Evolutionary conservation across 2,797 vertebrate species (phyloP).

Genomic region (Periophthalmus magnuspinnatus): DNA sequence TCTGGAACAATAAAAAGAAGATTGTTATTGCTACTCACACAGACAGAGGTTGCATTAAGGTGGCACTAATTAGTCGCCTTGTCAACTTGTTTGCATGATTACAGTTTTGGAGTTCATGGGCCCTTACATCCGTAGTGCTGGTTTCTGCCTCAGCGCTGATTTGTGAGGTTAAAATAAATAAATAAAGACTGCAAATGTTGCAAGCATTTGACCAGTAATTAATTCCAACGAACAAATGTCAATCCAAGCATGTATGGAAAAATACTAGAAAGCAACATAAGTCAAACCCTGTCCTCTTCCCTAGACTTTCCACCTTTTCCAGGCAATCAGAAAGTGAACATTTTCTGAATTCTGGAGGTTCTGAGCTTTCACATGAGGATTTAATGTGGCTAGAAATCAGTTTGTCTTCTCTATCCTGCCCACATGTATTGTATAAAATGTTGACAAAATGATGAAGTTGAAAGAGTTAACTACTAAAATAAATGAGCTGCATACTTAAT

Average conservation of each 20-base stretch:
- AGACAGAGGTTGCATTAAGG: conserved; percentile 23
- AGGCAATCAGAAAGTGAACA: no score
- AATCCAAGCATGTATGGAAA: background rate
- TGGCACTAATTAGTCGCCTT: conserved; percentile 25
- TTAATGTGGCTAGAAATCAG: no score
- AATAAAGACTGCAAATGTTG: background rate
- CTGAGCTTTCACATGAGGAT: no score
- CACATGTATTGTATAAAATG: background rate
- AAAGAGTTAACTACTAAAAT: background rate
- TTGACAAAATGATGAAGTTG: background rate
- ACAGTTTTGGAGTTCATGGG: conserved; percentile 5
- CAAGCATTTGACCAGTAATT: background rate
- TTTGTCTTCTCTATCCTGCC: background rate
- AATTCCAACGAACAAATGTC: background rate
- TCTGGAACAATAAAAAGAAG: conserved; percentile 28
- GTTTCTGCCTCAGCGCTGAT: conserved; percentile 25
- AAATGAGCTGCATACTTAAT: background rate
- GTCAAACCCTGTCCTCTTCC: background rate
- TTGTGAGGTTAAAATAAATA: conserved; percentile 15
- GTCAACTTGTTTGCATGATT: conserved; percentile 22
- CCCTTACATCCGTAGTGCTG: conserved; percentile 22
- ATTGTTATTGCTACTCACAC: conserved; percentile 4
- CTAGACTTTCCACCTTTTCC: no score
- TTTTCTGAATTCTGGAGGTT: no score
- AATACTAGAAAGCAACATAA: background rate